Percentiles rank a stretch among this genome's conserved stretches.
phyloP scores from a whole-genome alignment of 2,888 invertebrate genomes.

The Odontomyia ornata region DNA sequence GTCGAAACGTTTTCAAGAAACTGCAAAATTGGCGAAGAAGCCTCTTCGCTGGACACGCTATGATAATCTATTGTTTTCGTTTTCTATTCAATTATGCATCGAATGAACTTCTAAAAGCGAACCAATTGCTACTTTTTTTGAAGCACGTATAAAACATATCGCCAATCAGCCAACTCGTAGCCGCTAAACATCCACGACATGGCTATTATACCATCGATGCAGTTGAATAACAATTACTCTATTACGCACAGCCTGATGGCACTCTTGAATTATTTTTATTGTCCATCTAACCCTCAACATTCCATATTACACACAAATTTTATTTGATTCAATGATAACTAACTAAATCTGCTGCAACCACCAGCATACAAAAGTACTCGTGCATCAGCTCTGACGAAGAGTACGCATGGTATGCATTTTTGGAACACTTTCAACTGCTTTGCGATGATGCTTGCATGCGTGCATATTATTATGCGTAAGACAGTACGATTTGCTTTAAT shows the following conservation, averaged over 20 bases:
- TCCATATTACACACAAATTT: slow-evolving; percentile 28
- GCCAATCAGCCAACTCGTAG: not conserved
- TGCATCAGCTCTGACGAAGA: not conserved
- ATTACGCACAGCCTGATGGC: slow-evolving; percentile 25
- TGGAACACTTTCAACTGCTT: not conserved
- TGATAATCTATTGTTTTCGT: slow-evolving; percentile 23
- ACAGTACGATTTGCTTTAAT: not conserved
- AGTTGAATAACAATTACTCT: slow-evolving; percentile 39
- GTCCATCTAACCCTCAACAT: slow-evolving; percentile 34
- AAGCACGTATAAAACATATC: not conserved
- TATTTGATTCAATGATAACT: slow-evolving; percentile 30
- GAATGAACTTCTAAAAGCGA: slow-evolving; percentile 22
- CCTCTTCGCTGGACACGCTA: not conserved
- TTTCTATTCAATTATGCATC: slow-evolving; percentile 12
- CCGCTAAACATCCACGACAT: not conserved
- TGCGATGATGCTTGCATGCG: not conserved
- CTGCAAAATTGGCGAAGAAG: not conserved
- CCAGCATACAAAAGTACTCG: not conserved
- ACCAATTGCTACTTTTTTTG: not conserved
- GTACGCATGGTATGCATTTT: not conserved
- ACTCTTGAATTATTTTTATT: slow-evolving; percentile 36
- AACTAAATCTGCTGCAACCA: slow-evolving; percentile 9
- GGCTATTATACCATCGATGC: slow-evolving; percentile 19
- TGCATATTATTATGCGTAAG: not conserved
- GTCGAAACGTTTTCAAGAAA: slow-evolving; percentile 9